phyloP scores from a whole-genome alignment of 2,888 invertebrate species.

The Entomobrya proxima region DNA sequence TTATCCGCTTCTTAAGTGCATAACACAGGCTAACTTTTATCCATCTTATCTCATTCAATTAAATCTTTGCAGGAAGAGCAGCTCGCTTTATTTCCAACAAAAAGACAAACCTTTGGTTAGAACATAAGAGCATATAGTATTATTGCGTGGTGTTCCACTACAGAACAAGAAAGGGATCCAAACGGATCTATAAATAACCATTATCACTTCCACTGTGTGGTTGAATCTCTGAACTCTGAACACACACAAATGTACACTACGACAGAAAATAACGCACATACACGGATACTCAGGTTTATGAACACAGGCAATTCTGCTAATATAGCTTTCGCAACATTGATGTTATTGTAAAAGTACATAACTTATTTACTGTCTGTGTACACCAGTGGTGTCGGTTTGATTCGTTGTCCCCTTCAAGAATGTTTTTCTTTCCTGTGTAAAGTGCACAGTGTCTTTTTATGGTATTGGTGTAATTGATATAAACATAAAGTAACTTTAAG shows the following conservation, averaged over 20 bases:
- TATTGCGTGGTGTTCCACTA: too few species aligned
- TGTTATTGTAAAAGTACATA: too few species aligned
- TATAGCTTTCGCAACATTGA: too few species aligned
- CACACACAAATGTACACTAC: background rate
- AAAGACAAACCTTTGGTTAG: background rate
- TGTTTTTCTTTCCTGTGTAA: too few species aligned
- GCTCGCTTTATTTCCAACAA: background rate
- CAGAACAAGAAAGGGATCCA: constrained; percentile 27
- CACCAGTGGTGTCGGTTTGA: too few species aligned
- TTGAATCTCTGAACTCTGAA: background rate
- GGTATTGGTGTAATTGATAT: constrained; percentile 28
- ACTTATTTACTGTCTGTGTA: too few species aligned
- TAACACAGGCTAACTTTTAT: constrained; percentile 30
- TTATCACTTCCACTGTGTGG: constrained; percentile 62
- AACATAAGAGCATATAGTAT: background rate
- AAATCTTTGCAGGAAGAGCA: background rate
- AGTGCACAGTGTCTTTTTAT: too few species aligned
- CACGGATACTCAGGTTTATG: background rate
- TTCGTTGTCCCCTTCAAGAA: too few species aligned
- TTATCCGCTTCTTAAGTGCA: too few species aligned
- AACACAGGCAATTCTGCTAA: too few species aligned
- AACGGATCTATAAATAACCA: constrained; percentile 67
- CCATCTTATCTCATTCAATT: constrained; percentile 37
- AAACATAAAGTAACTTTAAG: background rate
- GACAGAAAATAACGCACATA: background rate